A percentile compares a stretch with the other conserved stretches of the same genome.
Conservation (phyloP, 2,888 invertebrate species). For the Drosophila longiperda region DNA sequence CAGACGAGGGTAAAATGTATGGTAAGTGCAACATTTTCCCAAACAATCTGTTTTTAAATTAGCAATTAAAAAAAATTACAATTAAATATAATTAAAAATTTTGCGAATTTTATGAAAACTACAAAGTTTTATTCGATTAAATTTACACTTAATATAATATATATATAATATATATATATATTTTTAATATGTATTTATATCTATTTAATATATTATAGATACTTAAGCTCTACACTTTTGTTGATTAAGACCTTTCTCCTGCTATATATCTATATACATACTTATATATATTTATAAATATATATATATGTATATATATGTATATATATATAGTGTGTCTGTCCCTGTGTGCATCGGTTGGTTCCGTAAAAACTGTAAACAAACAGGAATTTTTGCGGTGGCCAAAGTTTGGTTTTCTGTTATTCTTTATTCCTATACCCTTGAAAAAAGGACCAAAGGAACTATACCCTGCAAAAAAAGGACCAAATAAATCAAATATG, state of each 20-base stretch:
- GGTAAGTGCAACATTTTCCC: conserved; percentile 89
- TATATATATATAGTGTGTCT: conserved; percentile 2
- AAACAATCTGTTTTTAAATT: neutral
- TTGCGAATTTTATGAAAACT: neutral
- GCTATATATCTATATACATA: too few species aligned
- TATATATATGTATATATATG: too few species aligned
- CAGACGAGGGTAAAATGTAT: conserved; percentile 99
- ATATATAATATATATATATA: neutral
- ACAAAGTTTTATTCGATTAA: neutral
- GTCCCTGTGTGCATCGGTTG: conserved; percentile 27
- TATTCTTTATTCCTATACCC: conserved; percentile 39
- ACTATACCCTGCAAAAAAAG: conserved; percentile 32
- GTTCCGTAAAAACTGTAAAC: conserved; percentile 44
- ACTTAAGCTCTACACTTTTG: conserved; percentile 25
- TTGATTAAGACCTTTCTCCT: conserved; percentile 21
- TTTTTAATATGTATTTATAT: neutral
- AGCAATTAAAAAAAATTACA: neutral
- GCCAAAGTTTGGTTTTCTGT: conserved; percentile 41
- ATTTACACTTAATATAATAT: neutral
- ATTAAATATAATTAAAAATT: neutral
- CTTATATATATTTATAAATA: too few species aligned
- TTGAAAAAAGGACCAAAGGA: conserved; percentile 5
- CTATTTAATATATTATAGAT: neutral
- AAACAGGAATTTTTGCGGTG: conserved; percentile 68
- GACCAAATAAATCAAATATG: neutral